phyloP scores from a whole-genome alignment of 1,140 invertebrate species.

The Listronotus oregonensis region DNA sequence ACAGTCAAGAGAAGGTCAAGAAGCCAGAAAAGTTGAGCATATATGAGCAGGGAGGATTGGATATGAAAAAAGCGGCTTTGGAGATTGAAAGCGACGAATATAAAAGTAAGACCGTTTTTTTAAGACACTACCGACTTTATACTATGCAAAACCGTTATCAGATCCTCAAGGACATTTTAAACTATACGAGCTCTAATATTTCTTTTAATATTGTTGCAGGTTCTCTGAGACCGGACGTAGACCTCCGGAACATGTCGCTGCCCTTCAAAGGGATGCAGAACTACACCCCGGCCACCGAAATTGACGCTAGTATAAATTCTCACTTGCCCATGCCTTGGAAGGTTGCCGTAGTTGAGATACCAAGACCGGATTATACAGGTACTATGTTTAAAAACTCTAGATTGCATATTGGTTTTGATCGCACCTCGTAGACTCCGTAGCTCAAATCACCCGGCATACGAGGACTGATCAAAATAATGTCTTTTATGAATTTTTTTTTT shows the following conservation, averaged over 20 bases:
- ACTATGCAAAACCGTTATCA: no score
- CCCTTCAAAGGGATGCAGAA: conserved; percentile 77
- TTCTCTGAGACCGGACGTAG: conserved; percentile 65
- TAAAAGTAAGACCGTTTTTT: conserved; percentile 25
- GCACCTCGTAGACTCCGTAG: no score
- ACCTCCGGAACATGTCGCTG: conserved; percentile 70
- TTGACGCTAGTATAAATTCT: conserved; percentile 77
- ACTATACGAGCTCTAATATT: no score
- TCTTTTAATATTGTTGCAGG: neutral
- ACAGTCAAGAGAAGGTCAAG: conserved; percentile 24
- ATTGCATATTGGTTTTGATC: no score
- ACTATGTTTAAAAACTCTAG: no score
- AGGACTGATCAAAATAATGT: no score
- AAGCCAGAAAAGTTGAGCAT: conserved; percentile 48
- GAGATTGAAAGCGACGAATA: conserved; percentile 33
- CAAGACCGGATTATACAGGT: conserved; percentile 70
- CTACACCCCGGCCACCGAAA: conserved; percentile 81
- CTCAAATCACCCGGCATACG: no score
- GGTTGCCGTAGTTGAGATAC: conserved; percentile 68
- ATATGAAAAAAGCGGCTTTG: conserved; percentile 50
- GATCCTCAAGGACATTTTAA: no score
- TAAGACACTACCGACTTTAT: no score
- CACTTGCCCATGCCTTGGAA: conserved; percentile 76
- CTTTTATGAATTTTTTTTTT: no score
- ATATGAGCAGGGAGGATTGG: conserved; percentile 51